These are phyloP conservation scores for Crotalus tigris DNA, from an alignment of 2,113 vertebrate genomes.

Conservation along the genomic window DNA sequence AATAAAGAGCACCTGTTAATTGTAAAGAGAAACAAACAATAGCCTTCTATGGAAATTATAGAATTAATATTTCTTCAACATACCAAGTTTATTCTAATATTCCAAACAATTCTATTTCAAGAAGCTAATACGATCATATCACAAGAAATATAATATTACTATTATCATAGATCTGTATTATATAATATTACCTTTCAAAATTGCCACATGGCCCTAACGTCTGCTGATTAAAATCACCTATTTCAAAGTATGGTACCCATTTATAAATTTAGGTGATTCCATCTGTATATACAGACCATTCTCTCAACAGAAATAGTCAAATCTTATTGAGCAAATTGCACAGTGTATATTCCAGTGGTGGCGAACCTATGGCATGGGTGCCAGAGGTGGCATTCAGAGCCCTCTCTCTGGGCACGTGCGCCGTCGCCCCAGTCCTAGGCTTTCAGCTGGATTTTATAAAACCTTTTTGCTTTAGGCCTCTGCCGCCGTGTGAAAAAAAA, in stretches of 20 bases:
- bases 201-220: not conserved
- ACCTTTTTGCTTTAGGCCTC: too few species aligned
- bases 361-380: too few species aligned
- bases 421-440: too few species aligned
- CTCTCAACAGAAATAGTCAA: not conserved
- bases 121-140: not conserved
- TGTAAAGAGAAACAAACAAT: not conserved
- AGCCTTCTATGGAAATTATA: not conserved
- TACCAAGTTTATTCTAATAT: not conserved
- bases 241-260: not conserved
- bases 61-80: not conserved
- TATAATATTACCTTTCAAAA: not conserved
- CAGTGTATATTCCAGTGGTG: not conserved
- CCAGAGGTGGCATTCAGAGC: too few species aligned
- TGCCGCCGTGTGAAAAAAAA: too few species aligned
- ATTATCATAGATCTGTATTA: not conserved
- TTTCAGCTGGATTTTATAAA: too few species aligned
- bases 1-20: conserved; percentile 87
- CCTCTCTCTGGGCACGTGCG: too few species aligned
- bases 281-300: not conserved
- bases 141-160: not conserved
- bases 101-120: not conserved
- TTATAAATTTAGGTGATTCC: not conserved
- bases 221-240: not conserved
- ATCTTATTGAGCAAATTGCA: too few species aligned